Percentiles rank a stretch among this genome's conserved stretches.
Evolutionary conservation across 2,888 invertebrate species (phyloP).

Genomic region (Gasteruption jaculator): DNA sequence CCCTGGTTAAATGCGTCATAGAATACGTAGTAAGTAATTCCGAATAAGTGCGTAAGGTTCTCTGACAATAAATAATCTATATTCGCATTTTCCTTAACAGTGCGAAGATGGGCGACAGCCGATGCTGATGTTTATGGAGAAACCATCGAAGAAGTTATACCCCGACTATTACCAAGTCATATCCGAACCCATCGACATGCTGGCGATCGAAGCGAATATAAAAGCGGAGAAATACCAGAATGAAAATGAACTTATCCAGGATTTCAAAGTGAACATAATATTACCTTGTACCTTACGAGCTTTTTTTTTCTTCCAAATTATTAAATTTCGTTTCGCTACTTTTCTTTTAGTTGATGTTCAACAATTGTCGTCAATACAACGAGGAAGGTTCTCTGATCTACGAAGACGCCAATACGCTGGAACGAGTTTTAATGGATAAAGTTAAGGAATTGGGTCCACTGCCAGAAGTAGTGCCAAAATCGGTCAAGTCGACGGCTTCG

Average conservation of each 20-base stretch:
- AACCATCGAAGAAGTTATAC: slow-evolving; percentile 91
- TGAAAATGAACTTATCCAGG: slow-evolving; percentile 59
- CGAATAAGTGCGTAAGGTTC: slow-evolving; percentile 17
- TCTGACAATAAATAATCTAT: neutral
- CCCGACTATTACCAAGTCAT: slow-evolving; percentile 96
- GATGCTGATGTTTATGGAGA: slow-evolving; percentile 91
- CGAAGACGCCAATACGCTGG: slow-evolving; percentile 87
- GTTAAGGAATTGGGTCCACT: slow-evolving; percentile 69
- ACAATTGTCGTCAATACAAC: slow-evolving; percentile 94
- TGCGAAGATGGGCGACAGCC: slow-evolving; percentile 78
- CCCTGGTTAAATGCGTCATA: slow-evolving; percentile 71
- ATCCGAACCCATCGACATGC: slow-evolving; percentile 90
- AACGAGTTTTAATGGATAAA: slow-evolving; percentile 79
- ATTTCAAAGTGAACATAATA: slow-evolving; percentile 62
- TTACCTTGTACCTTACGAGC: too few species aligned
- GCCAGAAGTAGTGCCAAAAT: slow-evolving; percentile 44
- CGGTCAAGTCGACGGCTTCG: slow-evolving; percentile 39
- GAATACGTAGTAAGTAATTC: slow-evolving; percentile 60
- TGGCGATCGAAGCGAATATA: slow-evolving; percentile 88
- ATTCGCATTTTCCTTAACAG: slow-evolving; percentile 38
- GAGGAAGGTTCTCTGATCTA: slow-evolving; percentile 95
- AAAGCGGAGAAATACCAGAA: slow-evolving; percentile 64
- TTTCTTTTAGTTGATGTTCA: slow-evolving; percentile 78
- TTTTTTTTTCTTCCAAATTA: slow-evolving; percentile 6
- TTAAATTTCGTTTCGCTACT: neutral